Base-by-base conservation (phyloP, 2,888 invertebrate genomes). In the Sussaba pulchella region DNA sequence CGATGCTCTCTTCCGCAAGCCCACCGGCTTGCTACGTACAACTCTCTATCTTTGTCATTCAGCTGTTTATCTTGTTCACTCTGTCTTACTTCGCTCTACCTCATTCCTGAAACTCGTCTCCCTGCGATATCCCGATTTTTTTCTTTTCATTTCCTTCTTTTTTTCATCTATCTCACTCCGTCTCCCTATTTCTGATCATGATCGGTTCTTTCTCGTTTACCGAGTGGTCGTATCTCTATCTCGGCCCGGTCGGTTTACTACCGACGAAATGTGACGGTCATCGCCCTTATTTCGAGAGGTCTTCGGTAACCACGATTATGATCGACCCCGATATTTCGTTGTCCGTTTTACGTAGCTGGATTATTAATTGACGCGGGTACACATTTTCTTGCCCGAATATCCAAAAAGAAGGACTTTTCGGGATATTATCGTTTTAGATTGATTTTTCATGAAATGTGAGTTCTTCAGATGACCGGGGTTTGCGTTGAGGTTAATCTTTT, bases 1-100 rank as follows among this genome's bases (percentile, higher is more conserved):
- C 77, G 77, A 85, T 85, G 85, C 84, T 86, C 85, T 84, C 84
- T 87, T 85, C 83, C 85, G 84, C 82, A 84, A 85, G 82, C 82
- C 85, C 86, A 80, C 84, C 79, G 74, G 76, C 81, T 54, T 66
- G 57, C 59, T 73, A 21, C 66, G 5, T 54, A 70, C 57, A 61
- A 78, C 66, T 47, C 14, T 31, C 14, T 67, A 70, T 31, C 47
- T 21, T 41, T 61, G 69, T 61, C 63, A 45, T 71, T 47, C 26
- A 66, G 73, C 64, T 70, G 19, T 74, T 26, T 72, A 43, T 61
- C 26, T 45, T 70, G 72, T 61, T 69, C 64, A 63, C 61, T 77
- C 52, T 50, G 47, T 71, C 78, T n/a, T 77, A 81, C 41, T 57
- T 8, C 45, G 84, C 72, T 31, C 54, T 67, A 41, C 61, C 74